phyloP scores from a whole-genome alignment of 2,797 vertebrate genomes.

The Malurus leucopterus region DNA sequence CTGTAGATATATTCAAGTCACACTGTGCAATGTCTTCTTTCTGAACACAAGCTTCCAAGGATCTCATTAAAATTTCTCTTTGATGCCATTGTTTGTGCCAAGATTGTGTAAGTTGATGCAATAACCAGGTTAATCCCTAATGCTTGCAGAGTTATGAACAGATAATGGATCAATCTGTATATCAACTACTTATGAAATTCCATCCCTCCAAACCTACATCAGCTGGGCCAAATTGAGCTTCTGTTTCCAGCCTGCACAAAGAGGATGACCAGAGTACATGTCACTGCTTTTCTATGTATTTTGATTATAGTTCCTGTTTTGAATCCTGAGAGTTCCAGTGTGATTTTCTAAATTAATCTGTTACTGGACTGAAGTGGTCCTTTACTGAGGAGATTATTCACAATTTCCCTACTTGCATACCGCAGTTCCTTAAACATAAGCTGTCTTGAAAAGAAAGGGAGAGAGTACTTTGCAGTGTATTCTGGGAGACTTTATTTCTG shows the following conservation, averaged over 20 bases:
- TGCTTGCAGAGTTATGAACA: not conserved
- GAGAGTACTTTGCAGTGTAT: not conserved
- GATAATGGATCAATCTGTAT: not conserved
- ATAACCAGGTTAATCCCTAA: not conserved
- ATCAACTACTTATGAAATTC: not conserved
- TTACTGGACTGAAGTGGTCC: not conserved
- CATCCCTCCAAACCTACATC: not conserved
- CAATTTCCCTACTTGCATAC: not conserved
- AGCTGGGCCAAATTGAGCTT: not conserved
- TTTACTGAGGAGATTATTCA: not conserved
- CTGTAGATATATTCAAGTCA: not conserved
- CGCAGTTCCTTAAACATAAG: not conserved
- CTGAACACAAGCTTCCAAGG: not conserved
- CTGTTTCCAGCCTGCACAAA: not conserved
- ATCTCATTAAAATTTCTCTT: not conserved
- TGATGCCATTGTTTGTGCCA: not conserved
- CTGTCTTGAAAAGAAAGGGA: not conserved
- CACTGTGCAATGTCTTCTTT: not conserved
- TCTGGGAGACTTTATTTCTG: not conserved
- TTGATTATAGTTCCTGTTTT: not conserved
- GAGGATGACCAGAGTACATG: not conserved
- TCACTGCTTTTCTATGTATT: accelerated
- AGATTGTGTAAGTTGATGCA: not conserved
- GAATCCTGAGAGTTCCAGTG: not conserved
- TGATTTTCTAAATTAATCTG: not conserved